These are phyloP conservation scores for Tiliacea aurago DNA, from an alignment of 2,888 invertebrate species.

Conservation along the genomic window DNA sequence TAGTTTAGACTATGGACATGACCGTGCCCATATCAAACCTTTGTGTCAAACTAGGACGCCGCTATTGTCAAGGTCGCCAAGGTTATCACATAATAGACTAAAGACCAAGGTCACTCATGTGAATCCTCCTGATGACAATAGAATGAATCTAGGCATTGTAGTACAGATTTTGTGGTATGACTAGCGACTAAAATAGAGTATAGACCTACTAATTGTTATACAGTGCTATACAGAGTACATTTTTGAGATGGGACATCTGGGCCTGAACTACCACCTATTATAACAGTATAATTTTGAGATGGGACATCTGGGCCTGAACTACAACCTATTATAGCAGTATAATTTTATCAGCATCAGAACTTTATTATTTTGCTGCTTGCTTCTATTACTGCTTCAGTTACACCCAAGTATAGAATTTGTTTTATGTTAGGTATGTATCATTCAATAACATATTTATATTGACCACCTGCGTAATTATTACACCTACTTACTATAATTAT, in stretches of 20 bases:
- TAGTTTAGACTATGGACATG: not conserved
- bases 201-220: no score
- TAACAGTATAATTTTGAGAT: no score
- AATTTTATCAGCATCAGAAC: no score
- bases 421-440: not conserved
- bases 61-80: conserved; percentile 33
- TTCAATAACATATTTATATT: not conserved
- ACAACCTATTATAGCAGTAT: no score
- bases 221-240: not conserved
- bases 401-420: not conserved
- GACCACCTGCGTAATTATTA: conserved; percentile 19
- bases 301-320: no score
- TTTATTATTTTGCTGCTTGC: no score
- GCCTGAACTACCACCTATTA: no score
- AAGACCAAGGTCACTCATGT: conserved; percentile 29
- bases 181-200: not conserved
- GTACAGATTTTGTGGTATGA: conserved; percentile 2
- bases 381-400: no score
- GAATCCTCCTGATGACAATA: conserved; percentile 24
- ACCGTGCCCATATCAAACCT: conserved; percentile 23
- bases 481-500: not conserved
- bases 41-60: conserved; percentile 30
- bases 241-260: not conserved
- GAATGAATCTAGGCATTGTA: conserved; percentile 35
- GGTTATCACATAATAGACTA: conserved; percentile 30